These are phyloP conservation scores for Noctua pronuba DNA, from an alignment of 2,888 invertebrate species.

Conservation along the genomic window DNA sequence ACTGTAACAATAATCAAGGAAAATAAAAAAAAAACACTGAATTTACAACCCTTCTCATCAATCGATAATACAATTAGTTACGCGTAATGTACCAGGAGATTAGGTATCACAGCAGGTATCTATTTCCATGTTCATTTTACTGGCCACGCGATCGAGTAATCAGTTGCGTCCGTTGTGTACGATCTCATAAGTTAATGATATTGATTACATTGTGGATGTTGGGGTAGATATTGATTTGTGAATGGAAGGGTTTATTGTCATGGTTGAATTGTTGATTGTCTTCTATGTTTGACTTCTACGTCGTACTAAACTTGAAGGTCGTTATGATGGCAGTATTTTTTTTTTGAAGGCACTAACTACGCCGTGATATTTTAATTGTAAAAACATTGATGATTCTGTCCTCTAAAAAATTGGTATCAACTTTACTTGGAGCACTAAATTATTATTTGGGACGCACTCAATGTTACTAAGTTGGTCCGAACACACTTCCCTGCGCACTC, in stretches of 20 bases:
- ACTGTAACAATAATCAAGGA: neutral
- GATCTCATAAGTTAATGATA: conserved; percentile 38
- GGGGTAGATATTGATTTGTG: conserved; percentile 2
- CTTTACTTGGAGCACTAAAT: neutral
- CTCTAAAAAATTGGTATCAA: neutral
- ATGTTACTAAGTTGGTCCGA: neutral
- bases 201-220: conserved; percentile 29
- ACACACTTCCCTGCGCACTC: neutral
- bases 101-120: conserved; percentile 7
- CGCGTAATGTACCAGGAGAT: conserved; percentile 8
- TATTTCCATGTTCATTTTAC: conserved; percentile 44
- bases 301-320: neutral
- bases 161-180: conserved; percentile 23
- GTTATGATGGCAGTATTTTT: neutral
- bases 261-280: neutral
- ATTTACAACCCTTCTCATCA: neutral
- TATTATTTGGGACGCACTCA: neutral
- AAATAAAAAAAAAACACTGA: neutral
- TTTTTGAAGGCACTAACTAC: neutral
- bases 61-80: conserved; percentile 30
- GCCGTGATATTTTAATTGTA: neutral
- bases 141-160: conserved; percentile 51
- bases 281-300: neutral
- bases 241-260: neutral
- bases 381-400: neutral